Evolutionary conservation across 2,888 invertebrate genomes (phyloP), one percentile per base, ranked within the genome.

Genomic region (Chouioia cunea): DNA sequence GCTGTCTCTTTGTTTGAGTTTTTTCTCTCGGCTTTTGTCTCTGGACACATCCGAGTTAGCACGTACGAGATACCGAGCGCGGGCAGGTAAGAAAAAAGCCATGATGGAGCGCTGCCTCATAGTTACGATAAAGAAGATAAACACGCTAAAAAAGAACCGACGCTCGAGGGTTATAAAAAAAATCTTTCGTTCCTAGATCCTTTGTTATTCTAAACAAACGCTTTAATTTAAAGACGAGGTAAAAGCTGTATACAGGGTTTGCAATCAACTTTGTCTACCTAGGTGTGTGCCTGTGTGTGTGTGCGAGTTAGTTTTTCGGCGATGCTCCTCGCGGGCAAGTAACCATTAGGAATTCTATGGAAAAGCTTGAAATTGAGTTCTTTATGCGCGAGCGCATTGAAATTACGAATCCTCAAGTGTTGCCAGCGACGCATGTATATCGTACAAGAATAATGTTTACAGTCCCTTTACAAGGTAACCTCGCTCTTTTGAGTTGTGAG

Each of bases 131-230:
- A 71, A 59, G 62, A 52, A 54, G 62, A 63, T 63, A 74, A 71
- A 71, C 52, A 73, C 59, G 68, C 60, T 71, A 58, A 63, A 65
- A 48, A 54, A 48, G 48, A 48, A 12, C n/a, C 48, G 12, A 15
- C 44, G 20, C 22, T 20, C 36, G 14, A 16, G 44, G 27, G 20
- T 58, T 44, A 22, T 52, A 43, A 60, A 65, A 27, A 4, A 20
- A 23, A 14, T 16, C 12, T 27, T 36, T 18, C 60, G 36, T n/a
- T 8, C 2, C 43, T 15, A 44, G 56, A 58, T 44, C 36, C 66
- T 70, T 70, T 66, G 65, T 62, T 53, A 63, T 63, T 73, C 43
- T 63, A 65, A 65, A 54, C 36, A 73, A 70, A 70, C 43, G 58
- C 60, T 70, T 66, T 70, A 63, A 47, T 58, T 73, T 57, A 58